Evolutionary conservation across 2,797 vertebrate species (phyloP), one percentile per base, ranked within the genome.

Genomic region (Chelidonichthys spinosus): DNA sequence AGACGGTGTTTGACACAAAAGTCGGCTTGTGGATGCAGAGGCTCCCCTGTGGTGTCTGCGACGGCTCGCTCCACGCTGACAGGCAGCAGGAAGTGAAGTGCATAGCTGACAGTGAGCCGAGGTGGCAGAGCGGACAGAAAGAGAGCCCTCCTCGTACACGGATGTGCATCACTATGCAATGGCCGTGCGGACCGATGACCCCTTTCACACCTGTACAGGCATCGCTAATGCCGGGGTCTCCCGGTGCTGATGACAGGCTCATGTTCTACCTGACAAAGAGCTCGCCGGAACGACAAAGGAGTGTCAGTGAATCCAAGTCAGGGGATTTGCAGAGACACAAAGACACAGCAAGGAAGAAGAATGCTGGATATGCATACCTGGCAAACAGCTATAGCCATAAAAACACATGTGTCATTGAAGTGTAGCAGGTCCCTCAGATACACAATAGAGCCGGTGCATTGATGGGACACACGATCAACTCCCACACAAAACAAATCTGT

Each of bases 161-260:
- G 83, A 72, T 74, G 83, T 71, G 84, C 78, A 85, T 91, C 61
- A 54, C 62, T 88, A 89, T 89, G 83, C 82, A 89, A 5, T 1
- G 53, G 74, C 53, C 40, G 43, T 63, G 17, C 33, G 63, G 64
- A 62, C 53, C 18, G 42, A 73, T 83, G 83, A 84, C 74, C 76
- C 47, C 59, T 63, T 69, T 77, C 59, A 46, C 55, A 82, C 72
- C 66, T 52, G 56, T 58, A 61, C 72, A 60, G 33, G 44, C 66
- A 67, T 39, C 4, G 11, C 62, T 64, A 76, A 84, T 37, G 78
- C 25, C 11, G 0, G 3, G 39, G 62, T 42, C 17, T 46, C 14
- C 15, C 64, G 11, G 18, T 5, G 32, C 60, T 37, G 39, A 53
- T 43, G 61, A 37, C 52, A 49, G 18, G 11, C 55, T 52, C 2